Evolutionary conservation across 2,797 vertebrate genomes (phyloP), one percentile per base, ranked within the genome.

Genomic region (Picus viridis): DNA sequence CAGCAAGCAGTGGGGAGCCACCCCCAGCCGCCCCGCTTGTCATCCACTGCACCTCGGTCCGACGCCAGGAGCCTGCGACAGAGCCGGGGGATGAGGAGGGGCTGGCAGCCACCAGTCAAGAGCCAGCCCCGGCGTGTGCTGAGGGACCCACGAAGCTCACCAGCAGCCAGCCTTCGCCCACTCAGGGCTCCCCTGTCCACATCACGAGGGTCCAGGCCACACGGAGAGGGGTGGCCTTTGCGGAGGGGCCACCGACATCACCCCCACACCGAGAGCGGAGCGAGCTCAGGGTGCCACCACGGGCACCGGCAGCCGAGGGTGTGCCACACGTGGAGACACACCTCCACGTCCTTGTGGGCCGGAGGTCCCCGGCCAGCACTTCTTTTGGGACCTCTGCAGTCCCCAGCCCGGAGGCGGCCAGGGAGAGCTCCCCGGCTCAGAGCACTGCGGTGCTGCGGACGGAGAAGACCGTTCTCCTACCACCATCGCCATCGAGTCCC

Each of bases 11-110:
- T 4, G 57, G 58, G 34, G 92, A 92, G 16, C 58, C 78, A 0
- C 43, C 61, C 0, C 32, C 78, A 0, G 77, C 91, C 34, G 1
- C 93, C 17, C 96, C 96, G 0, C 93, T 97, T 6, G 65, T 97
- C 76, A 96, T 97, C 87, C 96, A 91, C 78, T 97, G 96, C 83
- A 93, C 87, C 54, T 96, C 96, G 0, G 82, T 96, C 10, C 14
- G 96, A 53, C 94, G 94, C 16, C 86, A 9, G 78, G 95, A 94
- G 9, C 47, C 82, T 0, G 27, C 12, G 2, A 5, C n/a, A 2
- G 36, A 74, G 53, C 51, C 39, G 0, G 65, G 16, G 8, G 43
- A 13, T 0, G 29, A 74, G 32, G 58, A 77, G 20, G 20, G 0
- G 34, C 34, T 0, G 41, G 63, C 39, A 3, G 57, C 39, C 8